Evolutionary conservation across 2,797 vertebrate genomes (phyloP), one percentile per base, ranked within the genome.

Genomic region (Sebastes miniatus): DNA sequence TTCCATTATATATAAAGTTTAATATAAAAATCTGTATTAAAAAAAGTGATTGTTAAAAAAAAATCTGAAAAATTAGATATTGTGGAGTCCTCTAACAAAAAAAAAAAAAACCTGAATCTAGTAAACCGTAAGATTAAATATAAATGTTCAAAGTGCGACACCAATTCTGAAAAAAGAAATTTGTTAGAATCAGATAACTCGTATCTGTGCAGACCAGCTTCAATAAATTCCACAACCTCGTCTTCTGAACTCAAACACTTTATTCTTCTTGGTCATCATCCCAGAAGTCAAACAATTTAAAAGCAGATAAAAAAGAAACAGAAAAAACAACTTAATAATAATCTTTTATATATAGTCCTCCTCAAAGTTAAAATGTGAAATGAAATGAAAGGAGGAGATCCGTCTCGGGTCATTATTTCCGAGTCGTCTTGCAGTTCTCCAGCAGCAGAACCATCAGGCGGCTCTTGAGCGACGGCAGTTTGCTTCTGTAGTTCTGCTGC

Each of bases 371-470:
- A 47, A 47, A 47, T 18, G 43, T 47, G 6, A 18, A 47, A 47
- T 13, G 36, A 39, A 5, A 12, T 6, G 18, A 18, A 20, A 52
- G 47, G 47, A 52, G 47, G 18, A 20, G 59, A 20, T 64, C 62
- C 39, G 39, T 47, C 43, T 52, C 18, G 20, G 47, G 20, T n/a
- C 8, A 68, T 66, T 81, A 68, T 66, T 81, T 63, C 8, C 77
- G 57, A 0, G 39, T 16, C 0, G 66, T 5, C 54, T 66, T 89
- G 62, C 13, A 43, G 77, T 12, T 84, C 88, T 99, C 97, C 56
- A 98, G 92, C 79, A 99, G 96, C 86, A 96, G 81, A 3, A 98
- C 95, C 1, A 97, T 89, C 12, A 99, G 95, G 6, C 97, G 96
- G 36, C 95, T 98, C 76, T 96, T 96, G 0, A 98, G 91, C 16